Base-by-base conservation (phyloP, 2,888 invertebrate genomes). In the Eristalis pertinax region DNA sequence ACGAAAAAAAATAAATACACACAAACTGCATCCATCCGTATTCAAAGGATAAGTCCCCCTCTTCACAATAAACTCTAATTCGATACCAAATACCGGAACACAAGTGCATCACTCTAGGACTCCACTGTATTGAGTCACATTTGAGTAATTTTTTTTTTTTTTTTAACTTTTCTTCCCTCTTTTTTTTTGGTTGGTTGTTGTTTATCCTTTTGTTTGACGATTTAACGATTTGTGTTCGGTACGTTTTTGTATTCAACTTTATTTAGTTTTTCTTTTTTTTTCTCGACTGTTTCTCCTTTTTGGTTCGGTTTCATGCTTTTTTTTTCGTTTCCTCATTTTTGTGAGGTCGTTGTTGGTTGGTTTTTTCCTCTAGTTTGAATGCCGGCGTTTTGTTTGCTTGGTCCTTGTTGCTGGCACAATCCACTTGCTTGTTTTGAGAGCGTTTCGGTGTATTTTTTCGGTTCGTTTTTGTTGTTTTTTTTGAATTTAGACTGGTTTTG, bases 81-180 rank as follows among this genome's bases (percentile, higher is more conserved):
- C 73, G 69, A 65, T 69, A 43, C 35, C 24, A 35, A 63, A 58
- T 69, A 64, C 60, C 35, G 58, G 29, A 73, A 69, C 32, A 70
- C 63, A 69, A 43, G 64, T 35, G 62, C 50, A 68, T 35, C 29
- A 62, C 67, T 50, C 38, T 50, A 32, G 8, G 60, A 72, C 50
- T 60, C 65, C 69, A 19, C 58, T 79, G 84, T 68, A 70, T 79
- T 79, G 32, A 84, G 62, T 84, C 32, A 67, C 32, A 24, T 75
- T 70, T 68, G 41, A 74, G 35, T 72, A 67, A 32, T 60, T 67
- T 65, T n/a, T 15, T 73, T 62, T 2, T 63, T 26, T n/a, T n/a
- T n/a, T n/a, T n/a, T n/a, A n/a, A n/a, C n/a, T 62, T 62, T 67
- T 67, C 7, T n/a, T 29, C 10, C 22, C 7, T 41, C 24, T 24